phyloP scores from a whole-genome alignment of 2,888 invertebrate genomes.

The Maniola hyperantus region DNA sequence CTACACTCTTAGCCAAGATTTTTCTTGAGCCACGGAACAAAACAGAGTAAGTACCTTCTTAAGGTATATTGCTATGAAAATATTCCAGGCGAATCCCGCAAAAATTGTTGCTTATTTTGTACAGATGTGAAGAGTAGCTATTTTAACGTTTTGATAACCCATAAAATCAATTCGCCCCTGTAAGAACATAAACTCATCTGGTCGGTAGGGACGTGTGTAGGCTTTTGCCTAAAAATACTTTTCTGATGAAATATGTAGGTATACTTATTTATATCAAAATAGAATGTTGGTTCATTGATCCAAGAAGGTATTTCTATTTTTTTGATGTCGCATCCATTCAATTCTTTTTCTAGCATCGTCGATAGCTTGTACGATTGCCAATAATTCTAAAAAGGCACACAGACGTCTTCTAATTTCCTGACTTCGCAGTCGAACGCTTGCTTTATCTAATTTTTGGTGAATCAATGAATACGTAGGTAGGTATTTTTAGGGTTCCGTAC shows the following conservation, averaged over 20 bases:
- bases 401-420: conserved; percentile 49
- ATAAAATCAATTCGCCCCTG: not conserved
- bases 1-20: too few relatives aligned
- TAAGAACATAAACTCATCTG: not conserved
- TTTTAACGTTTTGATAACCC: not conserved
- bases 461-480: conserved; percentile 43
- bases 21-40: too few relatives aligned
- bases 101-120: not conserved
- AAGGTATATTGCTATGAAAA: not conserved
- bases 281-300: not conserved
- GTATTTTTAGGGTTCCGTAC: too few relatives aligned
- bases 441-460: conserved; percentile 47
- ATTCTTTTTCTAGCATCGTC: not conserved
- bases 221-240: too few relatives aligned
- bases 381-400: conserved; percentile 38
- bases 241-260: too few relatives aligned
- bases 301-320: too few relatives aligned
- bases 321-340: not conserved
- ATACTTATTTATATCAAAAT: too few relatives aligned
- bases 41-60: not conserved
- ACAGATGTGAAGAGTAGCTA: not conserved
- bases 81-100: not conserved
- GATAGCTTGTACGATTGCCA: conserved; percentile 37
- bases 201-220: not conserved
- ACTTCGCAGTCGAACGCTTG: conserved; percentile 38